phyloP scores from a whole-genome alignment of 2,113 vertebrate species.

The Perca schrenkii region DNA sequence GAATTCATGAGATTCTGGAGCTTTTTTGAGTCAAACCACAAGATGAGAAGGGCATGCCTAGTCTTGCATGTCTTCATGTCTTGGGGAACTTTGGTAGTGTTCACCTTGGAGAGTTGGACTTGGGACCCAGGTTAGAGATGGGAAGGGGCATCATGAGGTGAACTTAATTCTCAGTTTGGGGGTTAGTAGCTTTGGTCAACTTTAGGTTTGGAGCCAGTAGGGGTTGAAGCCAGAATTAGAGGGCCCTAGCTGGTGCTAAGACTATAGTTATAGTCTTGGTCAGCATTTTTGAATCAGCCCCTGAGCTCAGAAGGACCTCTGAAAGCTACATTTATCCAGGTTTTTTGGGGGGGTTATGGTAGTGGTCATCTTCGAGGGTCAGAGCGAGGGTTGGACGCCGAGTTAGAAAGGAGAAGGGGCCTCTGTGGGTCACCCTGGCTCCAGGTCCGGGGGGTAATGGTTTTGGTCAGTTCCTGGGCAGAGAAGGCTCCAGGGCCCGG shows the following conservation, averaged over 20 bases:
- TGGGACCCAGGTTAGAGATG: background rate
- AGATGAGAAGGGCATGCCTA: background rate
- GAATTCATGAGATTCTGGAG: background rate
- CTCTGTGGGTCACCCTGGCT: slow-evolving; percentile 60
- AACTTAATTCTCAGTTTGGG: background rate
- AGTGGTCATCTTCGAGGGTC: slow-evolving; percentile 62
- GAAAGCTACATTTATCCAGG: slow-evolving; percentile 28
- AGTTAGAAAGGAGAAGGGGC: slow-evolving; percentile 51
- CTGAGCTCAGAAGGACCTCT: background rate
- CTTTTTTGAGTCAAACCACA: background rate
- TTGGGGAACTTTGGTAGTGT: background rate
- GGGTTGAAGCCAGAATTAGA: background rate
- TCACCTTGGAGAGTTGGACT: background rate
- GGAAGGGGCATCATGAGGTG: background rate
- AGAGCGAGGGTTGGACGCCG: slow-evolving; percentile 31
- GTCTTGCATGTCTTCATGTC: background rate
- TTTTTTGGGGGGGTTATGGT: slow-evolving; percentile 30
- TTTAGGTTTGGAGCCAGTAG: background rate
- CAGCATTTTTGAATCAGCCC: slow-evolving; percentile 23
- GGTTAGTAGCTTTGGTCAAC: background rate
- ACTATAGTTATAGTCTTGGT: slow-evolving; percentile 8
- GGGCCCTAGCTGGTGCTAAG: background rate
- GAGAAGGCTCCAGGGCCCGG: slow-evolving; percentile 42
- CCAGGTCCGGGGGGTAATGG: slow-evolving; percentile 65
- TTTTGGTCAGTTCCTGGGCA: slow-evolving; percentile 69